Evolutionary conservation across 2,888 invertebrate genomes (phyloP).

Genomic region (Catocala fraxini): DNA sequence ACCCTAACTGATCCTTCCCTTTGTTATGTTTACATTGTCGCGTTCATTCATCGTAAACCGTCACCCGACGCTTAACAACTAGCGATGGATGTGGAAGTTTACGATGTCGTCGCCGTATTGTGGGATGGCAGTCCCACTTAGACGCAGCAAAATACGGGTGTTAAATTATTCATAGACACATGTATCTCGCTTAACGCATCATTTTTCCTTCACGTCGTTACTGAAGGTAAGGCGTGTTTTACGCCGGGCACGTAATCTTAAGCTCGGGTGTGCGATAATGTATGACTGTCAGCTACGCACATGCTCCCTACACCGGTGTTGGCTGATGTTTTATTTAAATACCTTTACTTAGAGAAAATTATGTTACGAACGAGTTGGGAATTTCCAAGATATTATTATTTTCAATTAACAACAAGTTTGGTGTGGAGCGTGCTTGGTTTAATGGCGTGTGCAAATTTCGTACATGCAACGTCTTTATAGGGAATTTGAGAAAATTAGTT

Average conservation of each 20-base stretch:
- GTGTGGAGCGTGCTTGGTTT: constrained; percentile 22
- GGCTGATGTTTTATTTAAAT: constrained; percentile 53
- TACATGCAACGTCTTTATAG: neutral
- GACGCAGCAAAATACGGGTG: constrained; percentile 41
- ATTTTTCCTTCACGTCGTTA: constrained; percentile 52
- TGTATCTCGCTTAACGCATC: constrained; percentile 59
- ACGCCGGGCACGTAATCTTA: constrained; percentile 45
- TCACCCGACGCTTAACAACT: neutral
- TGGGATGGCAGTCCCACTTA: constrained; percentile 30
- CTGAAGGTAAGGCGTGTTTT: constrained; percentile 37
- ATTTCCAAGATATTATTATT: constrained; percentile 42
- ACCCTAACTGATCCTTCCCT: constrained; percentile 11
- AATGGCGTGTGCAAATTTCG: constrained; percentile 22
- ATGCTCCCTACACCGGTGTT: constrained; percentile 22
- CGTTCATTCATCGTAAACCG: neutral
- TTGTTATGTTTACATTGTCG: constrained; percentile 13
- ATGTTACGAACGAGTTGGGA: constrained; percentile 28
- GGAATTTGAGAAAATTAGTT: no score
- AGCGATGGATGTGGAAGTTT: constrained; percentile 19
- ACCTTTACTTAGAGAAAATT: constrained; percentile 48
- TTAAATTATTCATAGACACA: constrained; percentile 60
- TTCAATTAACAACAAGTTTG: constrained; percentile 38
- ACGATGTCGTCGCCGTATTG: constrained; percentile 16
- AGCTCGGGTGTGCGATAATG: constrained; percentile 46
- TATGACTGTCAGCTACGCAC: constrained; percentile 40